Percentiles rank a stretch among this genome's conserved stretches.
These are phyloP conservation scores for Anas georgica DNA, from an alignment of 2,797 vertebrate genomes.

Conservation along the genomic window DNA sequence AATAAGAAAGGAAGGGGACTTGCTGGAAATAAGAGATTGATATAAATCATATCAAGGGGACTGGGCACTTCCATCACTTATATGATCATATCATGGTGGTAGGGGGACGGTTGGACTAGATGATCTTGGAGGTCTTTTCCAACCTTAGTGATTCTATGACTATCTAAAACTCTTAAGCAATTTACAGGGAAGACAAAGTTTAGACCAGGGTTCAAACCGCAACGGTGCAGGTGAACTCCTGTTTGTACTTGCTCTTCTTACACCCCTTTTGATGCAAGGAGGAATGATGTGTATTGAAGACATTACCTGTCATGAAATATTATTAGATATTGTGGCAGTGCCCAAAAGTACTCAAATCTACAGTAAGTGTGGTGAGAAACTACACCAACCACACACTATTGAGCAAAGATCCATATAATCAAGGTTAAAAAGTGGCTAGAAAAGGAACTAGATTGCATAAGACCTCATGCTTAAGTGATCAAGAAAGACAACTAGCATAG, in stretches of 20 bases:
- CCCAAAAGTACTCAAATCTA: not conserved
- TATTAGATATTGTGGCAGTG: accelerated
- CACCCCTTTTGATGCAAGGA: not conserved
- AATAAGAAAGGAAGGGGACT: not conserved
- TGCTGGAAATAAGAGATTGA: not conserved
- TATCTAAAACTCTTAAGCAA: not conserved
- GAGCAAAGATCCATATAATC: not conserved
- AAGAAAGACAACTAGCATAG: not conserved
- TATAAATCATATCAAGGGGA: too few relatives aligned
- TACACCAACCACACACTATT: not conserved
- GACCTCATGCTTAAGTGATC: not conserved
- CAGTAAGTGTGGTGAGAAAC: not conserved
- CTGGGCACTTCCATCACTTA: too few relatives aligned
- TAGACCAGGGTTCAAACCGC: not conserved
- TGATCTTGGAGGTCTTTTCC: too few relatives aligned
- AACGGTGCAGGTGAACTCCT: not conserved
- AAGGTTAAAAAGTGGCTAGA: not conserved
- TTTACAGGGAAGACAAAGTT: not conserved
- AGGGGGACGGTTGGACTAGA: too few relatives aligned
- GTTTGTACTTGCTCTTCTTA: not conserved
- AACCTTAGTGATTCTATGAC: too few relatives aligned
- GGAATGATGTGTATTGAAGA: not conserved
- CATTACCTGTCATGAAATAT: not conserved
- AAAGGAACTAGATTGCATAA: not conserved
- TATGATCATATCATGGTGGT: too few relatives aligned